Evolutionary conservation across 2,888 invertebrate species (phyloP).

Genomic region (Cosmopolites sordidus): DNA sequence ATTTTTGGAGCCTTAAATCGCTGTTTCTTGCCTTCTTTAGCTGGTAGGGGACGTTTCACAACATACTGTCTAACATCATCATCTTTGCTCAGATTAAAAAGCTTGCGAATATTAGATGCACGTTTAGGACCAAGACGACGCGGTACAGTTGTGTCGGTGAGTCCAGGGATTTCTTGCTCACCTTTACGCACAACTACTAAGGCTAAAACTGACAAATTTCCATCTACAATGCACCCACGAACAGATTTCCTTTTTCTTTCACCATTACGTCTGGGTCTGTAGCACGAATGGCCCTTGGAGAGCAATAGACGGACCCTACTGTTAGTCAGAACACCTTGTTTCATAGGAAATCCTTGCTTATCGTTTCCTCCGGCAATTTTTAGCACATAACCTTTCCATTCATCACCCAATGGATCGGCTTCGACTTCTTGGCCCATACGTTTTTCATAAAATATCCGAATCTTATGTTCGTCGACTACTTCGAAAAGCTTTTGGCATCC

Average conservation of each 20-base stretch:
- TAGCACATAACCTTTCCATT: conserved; percentile 98
- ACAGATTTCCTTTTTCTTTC: conserved; percentile 98
- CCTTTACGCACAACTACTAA: conserved; percentile 95
- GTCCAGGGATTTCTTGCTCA: conserved; percentile 89
- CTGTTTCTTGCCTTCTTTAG: conserved; percentile 70
- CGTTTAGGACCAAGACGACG: conserved; percentile 96
- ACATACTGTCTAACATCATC: conserved; percentile 98
- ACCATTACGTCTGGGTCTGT: conserved; percentile 89
- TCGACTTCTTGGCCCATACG: conserved; percentile 97
- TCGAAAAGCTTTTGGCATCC: conserved; percentile 98
- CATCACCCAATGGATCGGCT: conserved; percentile 92
- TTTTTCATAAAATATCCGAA: conserved; percentile 97
- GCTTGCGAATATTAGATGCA: conserved; percentile 92
- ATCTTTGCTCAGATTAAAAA: conserved; percentile 93
- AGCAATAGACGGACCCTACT: conserved; percentile 90
- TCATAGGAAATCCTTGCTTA: conserved; percentile 99
- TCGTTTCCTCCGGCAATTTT: conserved; percentile 97
- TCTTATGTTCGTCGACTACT: conserved; percentile 96
- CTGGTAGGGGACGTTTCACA: conserved; percentile 86
- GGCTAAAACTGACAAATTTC: conserved; percentile 93
- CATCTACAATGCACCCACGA: conserved; percentile 97
- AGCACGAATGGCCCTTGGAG: conserved; percentile 95
- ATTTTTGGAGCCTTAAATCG: conserved; percentile 74
- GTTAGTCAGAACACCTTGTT: conserved; percentile 96
- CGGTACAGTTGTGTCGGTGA: conserved; percentile 91